Base-by-base conservation (phyloP, 2,113 vertebrate species). In the Lagenorhynchus albirostris region DNA sequence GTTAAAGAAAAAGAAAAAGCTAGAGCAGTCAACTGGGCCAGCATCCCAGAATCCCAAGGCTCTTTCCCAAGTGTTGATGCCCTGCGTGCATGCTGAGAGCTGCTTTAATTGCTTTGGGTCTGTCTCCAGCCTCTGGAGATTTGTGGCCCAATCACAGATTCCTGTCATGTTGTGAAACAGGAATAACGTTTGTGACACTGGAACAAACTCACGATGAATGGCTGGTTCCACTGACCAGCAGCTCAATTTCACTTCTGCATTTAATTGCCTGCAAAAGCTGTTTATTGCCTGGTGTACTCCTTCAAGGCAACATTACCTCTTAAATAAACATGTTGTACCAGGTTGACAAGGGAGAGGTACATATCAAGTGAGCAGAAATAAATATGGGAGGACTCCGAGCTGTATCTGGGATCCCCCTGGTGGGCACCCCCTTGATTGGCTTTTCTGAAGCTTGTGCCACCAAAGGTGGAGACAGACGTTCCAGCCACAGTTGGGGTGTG, bases 281-380 rank as follows among this genome's bases (percentile, higher is more conserved):
- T 98, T 98, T 97, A 98, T 97, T 95, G 97, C 96, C 77, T 82
- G 68, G 92, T 96, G 71, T 92, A 94, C 97, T 97, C 98, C 98
- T 98, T 97, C 98, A 93, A 88, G 68, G 97, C 97, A 97, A 98
- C 97, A 98, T 98, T 98, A 97, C 97, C 97, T 97, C 94, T 96
- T 98, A 98, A 97, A 98, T 98, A 98, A 98, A 97, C 96, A 97
- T 98, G 97, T 97, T 97, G 98, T 98, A 98, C 98, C 94, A 95
- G 95, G 94, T 29, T 96, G 97, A 96, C 97, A 95, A 96, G 96
- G 97, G 97, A 98, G 97, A 97, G 93, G 96, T 81, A 92, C 96
- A 95, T 91, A 97, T 94, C 96, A 89, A 94, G 80, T 81, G 92
- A 94, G 94, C 95, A 95, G 97, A 95, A 97, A 96, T 97, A 97